Evolutionary conservation across 2,113 vertebrate genomes (phyloP), one percentile per base, ranked within the genome.

Genomic region (Rhinogobius similis): DNA sequence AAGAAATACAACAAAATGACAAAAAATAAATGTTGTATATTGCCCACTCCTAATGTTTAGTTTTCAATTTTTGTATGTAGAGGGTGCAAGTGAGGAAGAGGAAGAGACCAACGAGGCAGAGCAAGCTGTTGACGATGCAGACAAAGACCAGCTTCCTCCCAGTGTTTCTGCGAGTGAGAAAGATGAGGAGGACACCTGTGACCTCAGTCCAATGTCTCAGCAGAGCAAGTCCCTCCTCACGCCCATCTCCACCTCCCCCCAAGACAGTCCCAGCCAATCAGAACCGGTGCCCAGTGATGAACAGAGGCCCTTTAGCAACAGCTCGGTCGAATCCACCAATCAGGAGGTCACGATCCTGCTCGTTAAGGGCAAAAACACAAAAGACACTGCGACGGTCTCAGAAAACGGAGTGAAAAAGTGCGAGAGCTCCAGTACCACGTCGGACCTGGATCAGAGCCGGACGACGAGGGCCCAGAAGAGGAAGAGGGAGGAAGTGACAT

Each of bases 241-340:
- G 2, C 75, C 43, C 0, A 36, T 62, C 55, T 76, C 69, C 0
- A 74, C 68, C 24, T 90, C 84, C 50, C 88, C 76, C 0, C 56
- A 56, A 2, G 76, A 90, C 77, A 86, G 78, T 70, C 91, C 66
- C 27, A 87, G 86, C 87, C 93, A 89, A 81, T 91, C 75, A 21
- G 46, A 50, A 50, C 5, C 20, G 43, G 14, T 16, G 64, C 67
- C 70, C 63, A 61, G 70, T 0, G 62, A 77, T 1, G 9, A 68
- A 2, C 39, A 26, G 41, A 38, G 0, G 59, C n/a, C n/a, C 0
- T 1, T 76, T 29, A 56, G 68, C 0, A 83, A 85, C 0, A 64
- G 75, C 32, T 14, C 68, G 0, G 81, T 75, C 0, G 62, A 63
- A 48, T 89, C 90, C 48, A 83, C 83, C 52, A 79, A 66, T 71